These are phyloP conservation scores for Lethenteron reissneri DNA, from an alignment of 2,113 vertebrate genomes.

Conservation along the genomic window DNA sequence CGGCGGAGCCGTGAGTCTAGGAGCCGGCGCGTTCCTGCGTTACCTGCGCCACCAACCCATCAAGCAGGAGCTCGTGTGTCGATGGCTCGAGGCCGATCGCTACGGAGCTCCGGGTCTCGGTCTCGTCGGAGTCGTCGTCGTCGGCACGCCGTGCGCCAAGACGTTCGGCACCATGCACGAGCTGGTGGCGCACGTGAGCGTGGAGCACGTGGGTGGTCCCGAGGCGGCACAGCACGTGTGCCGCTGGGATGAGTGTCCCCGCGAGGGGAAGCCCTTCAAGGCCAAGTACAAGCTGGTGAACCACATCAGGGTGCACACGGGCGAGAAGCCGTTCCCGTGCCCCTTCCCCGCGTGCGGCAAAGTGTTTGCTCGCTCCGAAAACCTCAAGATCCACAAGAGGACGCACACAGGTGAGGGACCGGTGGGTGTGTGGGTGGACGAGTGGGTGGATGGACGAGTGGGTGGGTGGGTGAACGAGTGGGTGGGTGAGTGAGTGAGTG, in stretches of 20 bases:
- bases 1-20: constrained; percentile 10
- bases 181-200: constrained; percentile 89
- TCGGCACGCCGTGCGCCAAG: constrained; percentile 85
- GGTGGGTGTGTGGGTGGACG: background rate
- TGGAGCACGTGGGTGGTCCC: constrained; percentile 95
- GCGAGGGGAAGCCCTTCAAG: constrained; percentile 95
- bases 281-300: constrained; percentile 99
- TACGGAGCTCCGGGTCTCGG: too few relatives aligned
- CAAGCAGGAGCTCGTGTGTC: constrained; percentile 92
- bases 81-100: constrained; percentile 71
- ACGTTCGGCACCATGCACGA: constrained; percentile 99
- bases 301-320: constrained; percentile 93
- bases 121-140: constrained; percentile 30
- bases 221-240: constrained; percentile 96
- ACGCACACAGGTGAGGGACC: constrained; percentile 71
- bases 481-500: too few relatives aligned
- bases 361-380: constrained; percentile 94
- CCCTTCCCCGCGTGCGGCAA: constrained; percentile 97
- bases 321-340: constrained; percentile 93
- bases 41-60: constrained; percentile 81
- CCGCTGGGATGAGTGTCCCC: constrained; percentile 86
- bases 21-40: constrained; percentile 82
- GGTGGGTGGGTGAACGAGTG: too few relatives aligned
- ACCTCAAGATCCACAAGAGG: constrained; percentile 97
- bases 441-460: too few relatives aligned